Base-by-base conservation (phyloP, 1,140 invertebrate species). In the Agraylea sexmaculata region DNA sequence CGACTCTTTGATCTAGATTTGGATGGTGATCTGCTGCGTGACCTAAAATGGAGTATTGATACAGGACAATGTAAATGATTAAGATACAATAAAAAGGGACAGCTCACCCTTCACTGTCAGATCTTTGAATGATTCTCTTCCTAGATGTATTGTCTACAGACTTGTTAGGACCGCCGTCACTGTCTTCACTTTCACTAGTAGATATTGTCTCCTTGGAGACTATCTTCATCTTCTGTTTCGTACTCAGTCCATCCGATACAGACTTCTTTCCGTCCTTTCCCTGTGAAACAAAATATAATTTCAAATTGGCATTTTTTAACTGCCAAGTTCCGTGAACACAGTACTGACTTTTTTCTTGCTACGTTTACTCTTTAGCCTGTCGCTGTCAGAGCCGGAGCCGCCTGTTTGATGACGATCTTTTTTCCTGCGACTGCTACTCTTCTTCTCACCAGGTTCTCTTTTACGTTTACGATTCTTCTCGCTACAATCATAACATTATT, bases 171-270 rank as follows among this genome's bases (percentile, higher is more conserved):
- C 54, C 53, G 11, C 55, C 58, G 23, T 60, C 53, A 33, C 84
- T 88, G 35, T 92, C 87, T 33, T 49, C 47, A 1, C 86, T 89
- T 54, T 93, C 89, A 51, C 85, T 90, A 0, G 89, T 92, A 0
- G 91, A 95, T 41, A 96, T 94, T 1, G 87, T 91, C 45, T 87
- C 91, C 62, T 95, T 96, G 0, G 91, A 95, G 0, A 93, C 80
- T 53, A 95, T 82, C 56, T 87, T 82, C 13, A 79, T 71, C 32
- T 87, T 82, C 55, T 90, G 86, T 64, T 89, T 91, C 3, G 78
- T 71, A 29, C 78, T 74, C 16, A 87, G 69, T 11, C 81, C 83
- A 47, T 85, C 82, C 23, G 68, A 59, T 13, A 62, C 54, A 45
- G 64, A 61, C 43, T 73, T 66, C 54, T 68, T 66, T 50, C 60